phyloP scores from a whole-genome alignment of 2,113 vertebrate genomes.

The Scortum barcoo region DNA sequence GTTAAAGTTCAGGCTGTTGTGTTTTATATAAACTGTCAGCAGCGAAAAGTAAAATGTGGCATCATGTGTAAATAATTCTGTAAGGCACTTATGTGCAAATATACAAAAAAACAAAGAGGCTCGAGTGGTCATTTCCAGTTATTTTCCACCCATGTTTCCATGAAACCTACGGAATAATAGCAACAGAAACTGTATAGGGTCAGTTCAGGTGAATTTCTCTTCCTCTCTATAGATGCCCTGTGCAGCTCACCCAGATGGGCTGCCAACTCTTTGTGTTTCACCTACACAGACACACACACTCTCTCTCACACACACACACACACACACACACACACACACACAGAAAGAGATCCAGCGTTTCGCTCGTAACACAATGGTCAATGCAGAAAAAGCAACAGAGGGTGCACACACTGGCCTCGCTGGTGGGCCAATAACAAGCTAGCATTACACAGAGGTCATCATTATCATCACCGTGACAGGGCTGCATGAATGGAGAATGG shows the following conservation, averaged over 20 bases:
- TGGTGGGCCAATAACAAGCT: constrained; percentile 73
- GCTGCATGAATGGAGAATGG: constrained; percentile 64
- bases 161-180: constrained; percentile 6
- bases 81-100: neutral
- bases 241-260: constrained; percentile 39
- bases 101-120: constrained; percentile 9
- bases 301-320: constrained; percentile 20
- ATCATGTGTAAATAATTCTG: neutral
- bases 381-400: constrained; percentile 68
- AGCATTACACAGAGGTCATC: constrained; percentile 77
- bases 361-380: constrained; percentile 74
- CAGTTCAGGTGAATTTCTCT: constrained; percentile 69
- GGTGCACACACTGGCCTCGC: constrained; percentile 66
- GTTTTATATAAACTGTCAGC: neutral
- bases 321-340: constrained; percentile 45
- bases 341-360: constrained; percentile 44
- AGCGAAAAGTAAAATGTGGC: neutral
- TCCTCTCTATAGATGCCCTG: constrained; percentile 39
- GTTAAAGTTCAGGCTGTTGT: neutral
- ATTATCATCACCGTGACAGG: constrained; percentile 68
- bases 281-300: constrained; percentile 36
- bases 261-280: constrained; percentile 58
- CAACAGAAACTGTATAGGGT: constrained; percentile 50
- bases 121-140: neutral
- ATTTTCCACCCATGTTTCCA: neutral